These are phyloP conservation scores for Panthera uncia DNA, from an alignment of 2,113 vertebrate species.

Conservation along the genomic window DNA sequence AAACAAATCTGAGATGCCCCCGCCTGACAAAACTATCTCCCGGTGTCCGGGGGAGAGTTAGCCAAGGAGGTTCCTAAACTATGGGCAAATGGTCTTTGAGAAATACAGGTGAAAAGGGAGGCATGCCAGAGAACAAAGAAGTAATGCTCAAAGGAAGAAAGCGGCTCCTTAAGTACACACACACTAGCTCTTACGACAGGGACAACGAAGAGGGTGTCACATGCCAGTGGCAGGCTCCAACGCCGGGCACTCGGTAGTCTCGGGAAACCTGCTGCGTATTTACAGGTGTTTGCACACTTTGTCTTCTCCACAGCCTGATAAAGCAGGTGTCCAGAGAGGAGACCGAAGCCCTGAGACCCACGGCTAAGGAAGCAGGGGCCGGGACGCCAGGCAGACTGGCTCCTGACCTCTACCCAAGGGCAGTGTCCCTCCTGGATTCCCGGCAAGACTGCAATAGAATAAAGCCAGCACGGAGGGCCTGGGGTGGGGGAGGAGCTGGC, in stretches of 20 bases:
- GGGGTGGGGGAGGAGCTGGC: not conserved
- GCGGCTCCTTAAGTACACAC: not conserved
- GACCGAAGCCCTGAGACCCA: not conserved
- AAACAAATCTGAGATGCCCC: not conserved
- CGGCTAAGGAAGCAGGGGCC: not conserved
- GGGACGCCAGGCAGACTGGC: not conserved
- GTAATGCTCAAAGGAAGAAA: not conserved
- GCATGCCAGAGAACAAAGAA: not conserved
- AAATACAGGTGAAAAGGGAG: not conserved
- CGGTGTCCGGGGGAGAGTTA: not conserved
- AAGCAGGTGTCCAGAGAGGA: not conserved
- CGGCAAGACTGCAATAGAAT: no score
- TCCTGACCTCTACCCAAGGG: not conserved
- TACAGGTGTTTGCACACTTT: not conserved
- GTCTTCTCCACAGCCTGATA: not conserved
- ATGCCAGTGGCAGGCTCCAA: not conserved
- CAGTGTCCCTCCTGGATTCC: not conserved
- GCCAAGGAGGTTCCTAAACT: not conserved
- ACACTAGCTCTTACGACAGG: not conserved
- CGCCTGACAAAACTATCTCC: not conserved
- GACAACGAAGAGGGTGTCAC: not conserved
- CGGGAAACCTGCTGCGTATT: fast-evolving
- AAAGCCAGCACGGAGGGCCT: not conserved
- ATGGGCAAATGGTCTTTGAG: not conserved
- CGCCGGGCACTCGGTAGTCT: not conserved